Conservation (phyloP, 2,113 vertebrate genomes). For the Muntiacus muntjak region DNA sequence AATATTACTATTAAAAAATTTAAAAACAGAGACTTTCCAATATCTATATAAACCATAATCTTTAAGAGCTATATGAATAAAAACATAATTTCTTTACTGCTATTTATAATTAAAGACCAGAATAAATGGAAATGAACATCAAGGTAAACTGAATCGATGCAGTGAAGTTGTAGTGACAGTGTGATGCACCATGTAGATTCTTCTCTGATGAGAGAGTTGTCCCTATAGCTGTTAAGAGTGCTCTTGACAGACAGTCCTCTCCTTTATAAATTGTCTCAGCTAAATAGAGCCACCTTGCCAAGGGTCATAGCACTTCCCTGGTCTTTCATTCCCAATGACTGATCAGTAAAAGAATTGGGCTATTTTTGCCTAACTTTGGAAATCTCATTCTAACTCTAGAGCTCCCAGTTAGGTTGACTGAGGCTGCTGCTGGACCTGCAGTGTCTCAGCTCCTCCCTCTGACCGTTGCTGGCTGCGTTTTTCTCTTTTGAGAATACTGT, state of each 20-base stretch:
- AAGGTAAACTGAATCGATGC: background rate
- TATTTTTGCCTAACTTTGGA: background rate
- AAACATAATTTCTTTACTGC: background rate
- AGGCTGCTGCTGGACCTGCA: background rate
- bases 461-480: background rate
- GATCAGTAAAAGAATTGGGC: background rate
- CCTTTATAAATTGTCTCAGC: background rate
- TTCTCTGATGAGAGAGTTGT: background rate
- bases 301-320: background rate
- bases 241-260: rapidly evolving
- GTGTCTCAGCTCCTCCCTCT: background rate
- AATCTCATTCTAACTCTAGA: background rate
- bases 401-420: background rate
- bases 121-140: background rate
- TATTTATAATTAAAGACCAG: background rate
- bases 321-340: background rate
- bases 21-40: background rate
- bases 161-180: background rate
- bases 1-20: background rate
- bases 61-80: background rate
- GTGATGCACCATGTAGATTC: background rate
- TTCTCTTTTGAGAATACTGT: background rate
- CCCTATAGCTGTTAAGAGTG: background rate
- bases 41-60: background rate
- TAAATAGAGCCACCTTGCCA: background rate